Base-by-base conservation (phyloP, 2,113 vertebrate genomes). In the Cervus canadensis region DNA sequence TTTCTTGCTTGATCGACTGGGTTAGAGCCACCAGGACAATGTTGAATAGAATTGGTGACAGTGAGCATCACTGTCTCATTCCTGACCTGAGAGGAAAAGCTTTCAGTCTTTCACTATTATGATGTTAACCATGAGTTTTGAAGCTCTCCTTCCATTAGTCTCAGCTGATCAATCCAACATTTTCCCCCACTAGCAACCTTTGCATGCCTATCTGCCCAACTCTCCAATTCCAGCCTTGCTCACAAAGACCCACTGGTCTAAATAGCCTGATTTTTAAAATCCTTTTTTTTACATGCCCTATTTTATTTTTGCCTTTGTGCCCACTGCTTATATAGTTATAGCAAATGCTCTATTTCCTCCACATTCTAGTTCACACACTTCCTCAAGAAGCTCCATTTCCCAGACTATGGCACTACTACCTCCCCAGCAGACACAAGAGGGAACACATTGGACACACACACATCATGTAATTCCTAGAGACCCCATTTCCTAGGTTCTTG, bases 371-470 rank as follows among this genome's bases (percentile, higher is more conserved):
- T 92, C 60, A 85, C 43, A 33, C 6, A 36, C 36, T 95, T 96
- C 76, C 81, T 96, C 7, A 54, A 92, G 79, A 89, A 93, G 74
- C 40, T 94, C 54, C n/a, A 30, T 92, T 95, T 92, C 57, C 57
- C 40, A 84, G 62, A 87, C 86, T 62, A 74, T 89, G 86, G 56
- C 8, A 92, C 60, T 13, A 89, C 23, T 36, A 67, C 36, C 7
- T 74, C 19, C 12, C 26, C 76, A 95, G 26, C 7, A 83, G 60
- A 89, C 43, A 91, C 9, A 87, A 83, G 12, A 92, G 59, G 71
- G 13, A 57, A 89, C n/a, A 92, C n/a, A 79, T 19, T 76, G 79
- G 36, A 89, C 25, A 96, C 40, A 95, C 15, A 87, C 15, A 71
- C 33, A 60, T 36, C 50, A 95, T 83, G 19, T 26, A 71, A 79